Base-by-base conservation (phyloP, 2,888 invertebrate species). In the Pandemis corylana region DNA sequence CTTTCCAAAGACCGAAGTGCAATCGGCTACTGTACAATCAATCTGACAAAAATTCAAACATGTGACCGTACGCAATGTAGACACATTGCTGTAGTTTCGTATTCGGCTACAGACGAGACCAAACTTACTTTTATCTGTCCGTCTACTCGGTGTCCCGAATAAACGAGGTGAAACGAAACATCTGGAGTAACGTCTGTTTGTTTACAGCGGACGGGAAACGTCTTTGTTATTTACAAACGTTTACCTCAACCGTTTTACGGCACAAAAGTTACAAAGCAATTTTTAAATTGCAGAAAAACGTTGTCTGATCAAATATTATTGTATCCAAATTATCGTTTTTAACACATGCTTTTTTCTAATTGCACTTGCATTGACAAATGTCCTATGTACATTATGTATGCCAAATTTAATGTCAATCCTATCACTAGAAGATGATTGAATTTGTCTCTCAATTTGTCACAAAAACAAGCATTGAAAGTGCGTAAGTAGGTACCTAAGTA, bases 111-210 rank as follows among this genome's bases (percentile, higher is more conserved):
- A 13, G 36, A 64, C 20, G 41, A 56, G 68, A 68, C 44, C 20
- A 68, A 56, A 68, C n/a, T 64, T 56, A 49, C 56, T 0, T 15
- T 59, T 49, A 64, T 56, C 68, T 64, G 13, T 53, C 56, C 46
- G 56, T 9, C 9, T 56, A 13, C 12, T 20, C 53, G 53, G 36
- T 73, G 73, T 59, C 64, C 73, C 59, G 42, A 59, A 73, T 65
- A 69, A 49, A 65, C 68, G 56, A 64, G 53, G 36, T n/a, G 56
- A 73, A 59, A 56, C 46, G 68, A 64, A 49, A 73, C 68, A 69
- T 65, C 56, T 68, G 20, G 65, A 20, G 12, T 44, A 59, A 53
- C 13, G 64, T 59, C 5, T 56, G 49, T 56, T 68, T 68, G 20
- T 68, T 68, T 68, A 53, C 59, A 44, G 7, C 10, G 46, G 46